These are phyloP conservation scores for Synchiropus splendidus DNA, from an alignment of 2,113 vertebrate genomes.

Conservation along the genomic window DNA sequence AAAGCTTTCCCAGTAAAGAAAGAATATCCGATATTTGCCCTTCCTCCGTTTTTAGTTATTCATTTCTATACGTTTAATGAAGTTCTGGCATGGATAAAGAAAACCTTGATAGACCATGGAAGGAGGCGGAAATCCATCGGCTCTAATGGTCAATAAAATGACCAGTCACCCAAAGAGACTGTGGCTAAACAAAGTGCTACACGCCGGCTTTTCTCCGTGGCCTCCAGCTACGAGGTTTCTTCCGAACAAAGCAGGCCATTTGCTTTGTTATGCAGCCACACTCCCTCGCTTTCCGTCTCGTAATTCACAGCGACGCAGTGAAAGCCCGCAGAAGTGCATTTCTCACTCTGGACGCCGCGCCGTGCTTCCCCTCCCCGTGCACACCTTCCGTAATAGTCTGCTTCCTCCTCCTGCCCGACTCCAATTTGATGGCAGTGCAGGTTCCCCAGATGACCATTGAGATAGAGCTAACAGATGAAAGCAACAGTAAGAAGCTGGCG, in stretches of 20 bases:
- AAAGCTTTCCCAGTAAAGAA: too few relatives aligned
- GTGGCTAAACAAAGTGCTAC: conserved; percentile 21
- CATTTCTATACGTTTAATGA: too few relatives aligned
- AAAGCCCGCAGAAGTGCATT: conserved; percentile 11
- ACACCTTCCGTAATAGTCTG: conserved; percentile 37
- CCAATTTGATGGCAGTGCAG: conserved; percentile 45
- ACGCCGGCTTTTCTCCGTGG: conserved; percentile 21
- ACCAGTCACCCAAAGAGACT: conserved; percentile 19
- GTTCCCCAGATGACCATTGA: conserved; percentile 59
- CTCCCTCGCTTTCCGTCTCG: conserved; percentile 1
- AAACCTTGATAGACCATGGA: too few relatives aligned
- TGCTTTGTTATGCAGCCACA: conserved; percentile 24
- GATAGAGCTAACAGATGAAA: conserved; percentile 61
- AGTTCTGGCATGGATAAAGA: too few relatives aligned
- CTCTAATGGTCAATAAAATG: conserved; percentile 20
- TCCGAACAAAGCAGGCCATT: conserved; percentile 23
- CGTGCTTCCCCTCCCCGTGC: conserved; percentile 3
- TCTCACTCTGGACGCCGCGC: conserved; percentile 14
- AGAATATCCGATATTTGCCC: too few relatives aligned
- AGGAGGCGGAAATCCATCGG: too few relatives aligned
- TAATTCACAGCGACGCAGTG: conserved; percentile 1
- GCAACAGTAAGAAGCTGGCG: conserved; percentile 51
- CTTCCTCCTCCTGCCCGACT: conserved; percentile 38
- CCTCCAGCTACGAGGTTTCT: conserved; percentile 21
- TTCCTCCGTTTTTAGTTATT: too few relatives aligned